phyloP scores from a whole-genome alignment of 2,888 invertebrate species.

The Agrotis ipsilon region DNA sequence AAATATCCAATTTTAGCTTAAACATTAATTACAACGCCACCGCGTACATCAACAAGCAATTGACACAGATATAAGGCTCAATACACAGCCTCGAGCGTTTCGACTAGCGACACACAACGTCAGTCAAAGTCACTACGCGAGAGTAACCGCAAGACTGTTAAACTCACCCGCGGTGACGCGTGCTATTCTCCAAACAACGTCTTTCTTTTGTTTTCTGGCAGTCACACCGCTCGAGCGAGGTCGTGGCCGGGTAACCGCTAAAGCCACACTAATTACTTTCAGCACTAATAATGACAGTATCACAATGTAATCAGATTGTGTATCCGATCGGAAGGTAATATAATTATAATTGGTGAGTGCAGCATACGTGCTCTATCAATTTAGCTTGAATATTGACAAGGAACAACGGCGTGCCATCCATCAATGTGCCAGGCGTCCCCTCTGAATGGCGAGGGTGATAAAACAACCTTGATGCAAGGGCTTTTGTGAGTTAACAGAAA shows the following conservation, averaged over 20 bases:
- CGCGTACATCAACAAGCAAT: slow-evolving; percentile 6
- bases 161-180: too few relatives aligned
- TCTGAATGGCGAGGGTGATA: slow-evolving; percentile 63
- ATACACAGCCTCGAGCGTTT: neutral
- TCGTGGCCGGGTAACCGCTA: neutral
- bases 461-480: slow-evolving; percentile 62
- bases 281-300: slow-evolving; percentile 35
- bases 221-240: neutral
- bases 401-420: slow-evolving; percentile 79
- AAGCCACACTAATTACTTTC: slow-evolving; percentile 22
- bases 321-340: slow-evolving; percentile 43
- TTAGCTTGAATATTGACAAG: slow-evolving; percentile 83
- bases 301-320: slow-evolving; percentile 45
- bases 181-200: neutral
- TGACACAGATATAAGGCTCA: neutral
- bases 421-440: slow-evolving; percentile 76
- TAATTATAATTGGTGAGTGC: slow-evolving; percentile 59
- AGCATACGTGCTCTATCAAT: slow-evolving; percentile 85
- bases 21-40: slow-evolving; percentile 6
- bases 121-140: too few relatives aligned
- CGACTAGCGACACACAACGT: neutral
- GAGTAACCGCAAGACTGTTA: too few relatives aligned
- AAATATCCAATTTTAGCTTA: slow-evolving; percentile 1
- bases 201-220: neutral
- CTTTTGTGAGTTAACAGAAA: slow-evolving; percentile 45